Evolutionary conservation across 2,113 vertebrate species (phyloP), one percentile per base, ranked within the genome.

Genomic region (Pogonocichla stellata): DNA sequence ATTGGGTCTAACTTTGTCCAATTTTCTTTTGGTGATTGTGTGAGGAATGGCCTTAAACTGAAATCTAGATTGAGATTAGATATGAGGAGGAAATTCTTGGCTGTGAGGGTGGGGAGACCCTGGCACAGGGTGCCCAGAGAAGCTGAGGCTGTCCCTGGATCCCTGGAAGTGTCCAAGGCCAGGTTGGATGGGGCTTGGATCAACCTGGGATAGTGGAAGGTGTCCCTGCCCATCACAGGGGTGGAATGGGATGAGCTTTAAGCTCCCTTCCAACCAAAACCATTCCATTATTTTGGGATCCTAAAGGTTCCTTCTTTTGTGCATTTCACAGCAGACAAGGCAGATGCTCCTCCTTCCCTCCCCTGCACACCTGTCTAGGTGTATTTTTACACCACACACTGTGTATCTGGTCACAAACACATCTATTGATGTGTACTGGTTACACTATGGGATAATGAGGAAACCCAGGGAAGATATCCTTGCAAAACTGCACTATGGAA

Each of bases 381-480:
- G 5, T 36, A 28, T 40, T 83, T 94, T 82, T 15, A 48, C 10
- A 43, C 17, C 33, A n/a, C 26, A 33, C 15, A 5, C 7, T 6
- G 5, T 40, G 7, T 42, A 50, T 50, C 24, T 53, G 53, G 33
- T 36, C 51, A 40, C 31, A 58, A 50, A 51, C 8, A 9, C 36
- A 5, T 31, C 11, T 36, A n/a, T 10, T 0, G 1, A 8, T 31
- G 14, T 1, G 1, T 6, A 4, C 15, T 17, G 34, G 38, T 29
- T 50, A 26, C n/a, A 42, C 18, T 12, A 5, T 9, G 11, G 23
- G 16, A 29, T 12, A 61, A 61, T 24, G 17, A 58, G 14, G 60
- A 73, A 78, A 66, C 2, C 3, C 5, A 7, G 13, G 23, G 38
- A 66, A 58, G 18, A 25, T 22, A 28, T 17, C 34, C 40, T 70